phyloP scores from a whole-genome alignment of 1,140 invertebrate genomes.

The Neodiprion pinetum region DNA sequence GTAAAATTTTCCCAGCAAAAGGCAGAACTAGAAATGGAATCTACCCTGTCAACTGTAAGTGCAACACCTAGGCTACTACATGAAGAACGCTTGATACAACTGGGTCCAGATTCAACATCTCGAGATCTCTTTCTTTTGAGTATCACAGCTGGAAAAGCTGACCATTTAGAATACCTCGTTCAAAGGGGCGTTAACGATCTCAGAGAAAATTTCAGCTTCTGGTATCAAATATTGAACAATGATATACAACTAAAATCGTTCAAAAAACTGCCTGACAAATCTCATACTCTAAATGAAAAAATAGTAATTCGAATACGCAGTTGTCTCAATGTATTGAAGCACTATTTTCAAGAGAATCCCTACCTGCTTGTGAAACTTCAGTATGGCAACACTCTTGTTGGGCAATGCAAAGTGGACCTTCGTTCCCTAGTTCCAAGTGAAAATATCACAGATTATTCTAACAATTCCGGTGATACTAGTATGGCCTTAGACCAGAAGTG shows the following conservation, averaged over 20 bases:
- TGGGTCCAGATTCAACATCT: slow-evolving; percentile 47
- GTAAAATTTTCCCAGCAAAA: neutral
- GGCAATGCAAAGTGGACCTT: slow-evolving; percentile 48
- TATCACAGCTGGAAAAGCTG: slow-evolving; percentile 42
- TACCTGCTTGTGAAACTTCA: slow-evolving; percentile 48
- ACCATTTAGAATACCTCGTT: slow-evolving; percentile 44
- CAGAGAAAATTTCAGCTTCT: slow-evolving; percentile 39
- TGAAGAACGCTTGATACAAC: slow-evolving; percentile 54
- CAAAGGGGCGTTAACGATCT: slow-evolving; percentile 26
- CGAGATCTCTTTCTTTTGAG: slow-evolving; percentile 49
- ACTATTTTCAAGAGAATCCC: slow-evolving; percentile 49
- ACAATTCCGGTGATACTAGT: slow-evolving; percentile 33
- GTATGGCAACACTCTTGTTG: slow-evolving; percentile 40
- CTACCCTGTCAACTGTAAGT: neutral
- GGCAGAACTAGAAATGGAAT: neutral
- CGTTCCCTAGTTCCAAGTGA: slow-evolving; percentile 42
- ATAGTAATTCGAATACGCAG: slow-evolving; percentile 52
- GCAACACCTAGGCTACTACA: slow-evolving; percentile 40
- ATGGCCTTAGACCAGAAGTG: slow-evolving; percentile 46
- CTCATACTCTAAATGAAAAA: slow-evolving; percentile 49
- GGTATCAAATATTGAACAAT: slow-evolving; percentile 50
- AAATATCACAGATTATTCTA: slow-evolving; percentile 41
- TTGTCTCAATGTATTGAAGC: slow-evolving; percentile 44
- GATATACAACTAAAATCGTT: slow-evolving; percentile 48
- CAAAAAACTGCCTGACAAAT: slow-evolving; percentile 34